phyloP scores from a whole-genome alignment of 2,113 vertebrate species.

The Columbina picui region DNA sequence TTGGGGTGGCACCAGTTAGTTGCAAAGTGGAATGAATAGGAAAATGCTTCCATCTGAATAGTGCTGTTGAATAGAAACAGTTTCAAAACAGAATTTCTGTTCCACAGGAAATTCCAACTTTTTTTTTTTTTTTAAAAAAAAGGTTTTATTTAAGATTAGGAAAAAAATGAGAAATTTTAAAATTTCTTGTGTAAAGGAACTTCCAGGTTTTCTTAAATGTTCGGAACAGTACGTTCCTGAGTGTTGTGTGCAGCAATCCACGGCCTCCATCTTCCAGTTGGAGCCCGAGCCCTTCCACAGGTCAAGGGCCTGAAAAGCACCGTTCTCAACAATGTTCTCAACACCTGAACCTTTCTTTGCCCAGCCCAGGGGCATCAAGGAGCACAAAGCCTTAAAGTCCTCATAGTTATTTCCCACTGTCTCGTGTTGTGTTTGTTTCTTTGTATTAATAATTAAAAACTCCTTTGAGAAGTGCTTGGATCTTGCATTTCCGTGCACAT shows the following conservation, averaged over 20 bases:
- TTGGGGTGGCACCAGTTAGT: conserved; percentile 44
- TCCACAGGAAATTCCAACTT: conserved; percentile 50
- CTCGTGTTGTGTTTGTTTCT: not conserved
- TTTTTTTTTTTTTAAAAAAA: not conserved
- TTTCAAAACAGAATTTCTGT: conserved; percentile 28
- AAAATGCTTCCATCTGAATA: conserved; percentile 61
- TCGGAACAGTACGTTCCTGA: not conserved
- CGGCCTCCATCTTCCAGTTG: not conserved
- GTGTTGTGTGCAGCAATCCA: not conserved
- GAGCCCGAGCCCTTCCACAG: not conserved
- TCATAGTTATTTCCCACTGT: not conserved
- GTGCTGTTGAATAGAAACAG: conserved; percentile 23
- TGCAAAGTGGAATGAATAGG: conserved; percentile 60
- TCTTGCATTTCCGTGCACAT: not conserved
- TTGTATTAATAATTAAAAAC: not conserved
- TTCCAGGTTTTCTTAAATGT: conserved; percentile 1
- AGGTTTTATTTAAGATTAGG: not conserved
- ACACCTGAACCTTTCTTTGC: not conserved
- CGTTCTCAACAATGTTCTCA: not conserved
- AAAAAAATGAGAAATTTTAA: conserved; percentile 11
- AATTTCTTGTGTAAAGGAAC: not conserved
- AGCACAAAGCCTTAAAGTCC: not conserved
- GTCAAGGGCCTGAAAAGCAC: not conserved
- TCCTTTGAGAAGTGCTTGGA: not conserved
- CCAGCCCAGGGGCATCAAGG: not conserved